Evolutionary conservation across 2,797 vertebrate genomes (phyloP).

Genomic region (Danio aesculapii): DNA sequence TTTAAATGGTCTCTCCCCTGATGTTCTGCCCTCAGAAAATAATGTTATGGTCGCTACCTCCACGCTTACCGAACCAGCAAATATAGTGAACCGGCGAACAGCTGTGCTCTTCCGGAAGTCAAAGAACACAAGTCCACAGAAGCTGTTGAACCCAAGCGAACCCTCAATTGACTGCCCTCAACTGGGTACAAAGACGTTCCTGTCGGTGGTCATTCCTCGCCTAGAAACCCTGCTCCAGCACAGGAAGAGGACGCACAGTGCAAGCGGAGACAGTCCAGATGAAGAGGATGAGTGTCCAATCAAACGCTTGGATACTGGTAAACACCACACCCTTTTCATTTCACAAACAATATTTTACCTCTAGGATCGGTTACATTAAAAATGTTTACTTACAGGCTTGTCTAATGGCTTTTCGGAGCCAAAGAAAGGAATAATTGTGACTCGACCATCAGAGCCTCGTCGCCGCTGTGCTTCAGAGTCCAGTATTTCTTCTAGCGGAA

Average conservation of each 20-base stretch:
- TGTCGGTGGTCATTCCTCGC: slow-evolving; percentile 98
- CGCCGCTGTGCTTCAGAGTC: slow-evolving; percentile 97
- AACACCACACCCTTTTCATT: slow-evolving; percentile 16
- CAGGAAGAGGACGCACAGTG: slow-evolving; percentile 91
- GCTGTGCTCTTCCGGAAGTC: slow-evolving; percentile 93
- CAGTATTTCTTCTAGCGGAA: slow-evolving; percentile 93
- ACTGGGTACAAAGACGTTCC: slow-evolving; percentile 96
- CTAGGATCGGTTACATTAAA: neutral
- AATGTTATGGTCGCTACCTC: slow-evolving; percentile 85
- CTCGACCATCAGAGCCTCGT: slow-evolving; percentile 86
- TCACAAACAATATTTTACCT: neutral
- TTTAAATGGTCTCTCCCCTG: slow-evolving; percentile 85
- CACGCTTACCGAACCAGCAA: slow-evolving; percentile 83
- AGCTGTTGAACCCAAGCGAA: slow-evolving; percentile 85
- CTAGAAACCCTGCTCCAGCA: slow-evolving; percentile 97
- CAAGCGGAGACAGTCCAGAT: slow-evolving; percentile 85
- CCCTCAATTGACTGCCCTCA: slow-evolving; percentile 82
- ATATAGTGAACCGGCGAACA: slow-evolving; percentile 87
- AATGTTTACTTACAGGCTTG: slow-evolving; percentile 77
- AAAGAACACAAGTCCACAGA: slow-evolving; percentile 95
- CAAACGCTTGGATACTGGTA: slow-evolving; percentile 94
- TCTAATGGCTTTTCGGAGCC: slow-evolving; percentile 88
- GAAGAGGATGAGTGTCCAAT: slow-evolving; percentile 87
- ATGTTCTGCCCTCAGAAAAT: slow-evolving; percentile 81
- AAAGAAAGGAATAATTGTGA: slow-evolving; percentile 72